Conservation (phyloP, 2,888 invertebrate species). For the Ariolimax columbianus region DNA sequence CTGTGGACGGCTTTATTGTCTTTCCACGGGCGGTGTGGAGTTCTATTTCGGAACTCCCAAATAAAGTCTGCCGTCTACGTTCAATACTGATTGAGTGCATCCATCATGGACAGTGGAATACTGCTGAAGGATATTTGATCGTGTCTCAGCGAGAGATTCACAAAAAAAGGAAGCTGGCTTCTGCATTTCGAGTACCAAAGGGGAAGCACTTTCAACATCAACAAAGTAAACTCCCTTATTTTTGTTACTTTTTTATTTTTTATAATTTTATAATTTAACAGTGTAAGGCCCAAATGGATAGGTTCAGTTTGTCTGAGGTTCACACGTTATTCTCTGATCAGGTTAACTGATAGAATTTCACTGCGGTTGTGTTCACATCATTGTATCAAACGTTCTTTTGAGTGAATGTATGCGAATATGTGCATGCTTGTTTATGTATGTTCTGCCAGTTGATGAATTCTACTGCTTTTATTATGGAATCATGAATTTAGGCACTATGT, state of each 20-base stretch:
- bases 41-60: not conserved
- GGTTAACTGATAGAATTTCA: too few species aligned
- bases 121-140: conserved; percentile 11
- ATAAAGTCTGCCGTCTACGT: not conserved
- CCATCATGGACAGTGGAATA: not conserved
- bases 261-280: too few species aligned
- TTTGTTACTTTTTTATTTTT: not conserved
- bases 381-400: too few species aligned
- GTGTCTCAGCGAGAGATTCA: not conserved
- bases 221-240: not conserved
- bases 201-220: conserved; percentile 5
- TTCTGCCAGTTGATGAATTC: too few species aligned
- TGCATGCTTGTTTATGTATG: too few species aligned
- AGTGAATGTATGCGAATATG: too few species aligned
- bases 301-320: too few species aligned
- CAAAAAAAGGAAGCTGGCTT: conserved; percentile 13
- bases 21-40: not conserved
- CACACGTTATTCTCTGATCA: too few species aligned
- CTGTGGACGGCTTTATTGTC: not conserved
- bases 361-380: too few species aligned
- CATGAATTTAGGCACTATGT: too few species aligned
- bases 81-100: not conserved
- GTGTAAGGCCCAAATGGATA: too few species aligned
- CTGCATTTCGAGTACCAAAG: not conserved
- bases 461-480: too few species aligned